Conservation (phyloP, 2,113 vertebrate genomes). For the Paracanthobrama guichenoti region DNA sequence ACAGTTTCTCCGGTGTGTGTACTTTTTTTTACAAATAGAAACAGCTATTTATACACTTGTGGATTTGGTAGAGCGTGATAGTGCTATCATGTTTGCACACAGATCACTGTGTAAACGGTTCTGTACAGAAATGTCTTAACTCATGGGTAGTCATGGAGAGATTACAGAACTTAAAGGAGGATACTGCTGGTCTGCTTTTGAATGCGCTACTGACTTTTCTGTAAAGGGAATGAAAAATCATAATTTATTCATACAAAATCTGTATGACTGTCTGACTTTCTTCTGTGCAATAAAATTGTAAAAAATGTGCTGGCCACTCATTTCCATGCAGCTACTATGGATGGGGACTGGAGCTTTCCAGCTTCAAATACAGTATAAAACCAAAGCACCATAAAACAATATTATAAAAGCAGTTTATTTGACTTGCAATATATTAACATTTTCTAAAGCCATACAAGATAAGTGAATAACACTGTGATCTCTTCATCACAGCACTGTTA, state of each 20-base stretch:
- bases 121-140: conserved; percentile 12
- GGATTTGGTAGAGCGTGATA: conserved; percentile 2
- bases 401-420: background rate
- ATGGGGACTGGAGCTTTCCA: background rate
- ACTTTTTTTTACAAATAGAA: conserved; percentile 11
- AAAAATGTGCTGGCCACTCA: background rate
- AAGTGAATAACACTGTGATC: background rate
- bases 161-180: conserved; percentile 29
- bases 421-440: background rate
- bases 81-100: conserved; percentile 8
- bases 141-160: background rate
- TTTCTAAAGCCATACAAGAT: background rate
- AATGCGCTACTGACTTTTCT: background rate
- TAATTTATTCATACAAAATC: background rate
- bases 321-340: background rate
- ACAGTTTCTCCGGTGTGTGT: conserved; percentile 29
- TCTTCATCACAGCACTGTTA: no score
- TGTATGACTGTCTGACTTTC: background rate
- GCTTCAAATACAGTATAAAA: background rate
- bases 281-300: background rate
- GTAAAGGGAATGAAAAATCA: background rate
- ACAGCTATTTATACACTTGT: background rate
- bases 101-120: conserved; percentile 26
- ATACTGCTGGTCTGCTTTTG: background rate
- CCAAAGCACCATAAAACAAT: background rate